Base-by-base conservation (phyloP, 2,888 invertebrate genomes). In the Tortricodes alternella region DNA sequence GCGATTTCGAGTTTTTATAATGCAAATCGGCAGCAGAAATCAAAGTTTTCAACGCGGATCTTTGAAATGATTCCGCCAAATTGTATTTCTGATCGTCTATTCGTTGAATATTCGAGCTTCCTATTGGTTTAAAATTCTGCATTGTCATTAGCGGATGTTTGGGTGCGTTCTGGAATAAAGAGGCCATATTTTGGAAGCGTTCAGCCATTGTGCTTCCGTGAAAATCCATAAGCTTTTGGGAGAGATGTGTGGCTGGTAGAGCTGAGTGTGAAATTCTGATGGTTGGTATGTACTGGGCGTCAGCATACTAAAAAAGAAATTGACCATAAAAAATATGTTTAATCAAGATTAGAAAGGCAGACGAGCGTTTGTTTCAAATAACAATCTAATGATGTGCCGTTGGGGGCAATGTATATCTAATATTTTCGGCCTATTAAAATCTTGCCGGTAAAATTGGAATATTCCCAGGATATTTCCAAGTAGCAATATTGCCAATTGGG, bases 11-110 rank as follows among this genome's bases (percentile, higher is more conserved):
- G 3, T 11, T 43, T 1, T 43, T 43, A 16, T 43, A 27, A 11
- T 24, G 13, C n/a, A 27, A 23, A 43, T 43, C 27, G 1, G 43
- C 27, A n/a, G 27, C 43, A 7, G 43, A 43, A 27, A 43, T 43
- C 7, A 43, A 43, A 16, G 27, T 27, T 43, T 43, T 43, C 43
- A 43, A 16, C n/a, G 43, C 43, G 1, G 43, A 43, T 5, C 16
- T 43, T 16, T 27, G 24, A n/a, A 43, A 43, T 9, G 27, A n/a
- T 7, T 43, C 43, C n/a, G 27, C 27, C 13, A 43, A 2, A 2
- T 43, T 27, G 2, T 16, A 27, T 27, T 9, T 43, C 8, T 43
- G 9, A 1, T n/a, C 11, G 6, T 3, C 27, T 23, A 27, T 43
- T 43, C 15, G 43, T 27, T 15, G 23, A 3, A 41, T 8, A 1